Base-by-base conservation (phyloP, 2,113 vertebrate species). In the Pachycephala philippinensis region DNA sequence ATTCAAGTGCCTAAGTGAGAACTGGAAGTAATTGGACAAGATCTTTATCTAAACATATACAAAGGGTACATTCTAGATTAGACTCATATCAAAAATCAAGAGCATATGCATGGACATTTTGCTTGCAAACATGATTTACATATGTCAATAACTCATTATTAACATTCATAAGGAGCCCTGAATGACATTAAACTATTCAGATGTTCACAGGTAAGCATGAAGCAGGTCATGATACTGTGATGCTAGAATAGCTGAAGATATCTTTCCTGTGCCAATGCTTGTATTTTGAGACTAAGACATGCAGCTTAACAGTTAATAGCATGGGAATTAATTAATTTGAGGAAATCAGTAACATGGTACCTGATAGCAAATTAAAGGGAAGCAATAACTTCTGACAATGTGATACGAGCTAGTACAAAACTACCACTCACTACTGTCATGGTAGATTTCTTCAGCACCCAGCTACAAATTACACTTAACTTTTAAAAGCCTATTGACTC, bases 401-500 rank as follows among this genome's bases (percentile, higher is more conserved):
- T 52, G 40, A 61, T 45, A 49, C 0, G 0, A 47, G 17, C 27
- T 21, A 71, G 19, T 49, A 75, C 31, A 66, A 74, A 93, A 74
- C 56, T 84, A 40, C 31, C 33, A 31, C n/a, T 88, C 31, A 33
- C 44, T 61, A 53, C 35, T 57, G 12, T 26, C 24, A 42, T 4
- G 42, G 56, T 6, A 22, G 30, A 76, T 83, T 69, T 77, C 71
- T 93, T 80, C 50, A 72, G 37, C 42, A 53, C 39, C 26, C 19
- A 57, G n/a, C 40, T 85, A 44, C 54, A 88, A 92, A 90, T 54
- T 72, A 59, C 35, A 78, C 74, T 94, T 70, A 18, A 83, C 52
- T 94, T 91, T 77, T 86, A 88, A 96, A 96, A 95, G 66, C 11
- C 27, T 93, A 88, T 50, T 91, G 79, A 90, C 93, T 85, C 18